Evolutionary conservation across 2,888 invertebrate genomes (phyloP).

Genomic region (Andrena bucephala): DNA sequence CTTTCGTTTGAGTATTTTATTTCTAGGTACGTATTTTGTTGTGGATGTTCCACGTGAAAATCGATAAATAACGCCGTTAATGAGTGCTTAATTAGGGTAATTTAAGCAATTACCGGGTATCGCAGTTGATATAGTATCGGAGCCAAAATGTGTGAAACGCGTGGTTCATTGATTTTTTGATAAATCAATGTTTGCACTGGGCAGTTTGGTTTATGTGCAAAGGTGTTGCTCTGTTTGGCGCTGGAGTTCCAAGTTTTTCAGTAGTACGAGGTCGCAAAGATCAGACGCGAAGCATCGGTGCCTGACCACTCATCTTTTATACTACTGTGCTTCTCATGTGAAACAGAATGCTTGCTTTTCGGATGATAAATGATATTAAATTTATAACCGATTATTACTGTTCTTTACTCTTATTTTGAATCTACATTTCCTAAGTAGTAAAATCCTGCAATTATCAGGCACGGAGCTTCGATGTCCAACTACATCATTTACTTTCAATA

Average conservation of each 20-base stretch:
- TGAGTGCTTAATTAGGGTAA: too few relatives aligned
- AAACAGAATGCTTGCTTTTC: not conserved
- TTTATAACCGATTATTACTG: not conserved
- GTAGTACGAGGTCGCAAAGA: conserved; percentile 2
- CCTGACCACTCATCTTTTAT: not conserved
- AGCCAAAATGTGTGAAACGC: too few relatives aligned
- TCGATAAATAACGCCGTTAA: too few relatives aligned
- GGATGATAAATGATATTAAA: not conserved
- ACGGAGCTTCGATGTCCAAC: too few relatives aligned
- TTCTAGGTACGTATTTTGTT: not conserved
- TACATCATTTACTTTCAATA: too few relatives aligned
- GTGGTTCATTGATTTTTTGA: too few relatives aligned
- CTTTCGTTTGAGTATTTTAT: not conserved
- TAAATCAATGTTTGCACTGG: too few relatives aligned
- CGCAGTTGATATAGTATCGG: too few relatives aligned
- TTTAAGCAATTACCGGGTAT: too few relatives aligned
- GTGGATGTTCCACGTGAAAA: not conserved
- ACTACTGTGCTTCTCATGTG: not conserved
- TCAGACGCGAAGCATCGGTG: not conserved
- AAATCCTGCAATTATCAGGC: not conserved
- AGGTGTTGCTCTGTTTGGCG: too few relatives aligned
- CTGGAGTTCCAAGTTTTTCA: not conserved
- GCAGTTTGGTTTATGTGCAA: too few relatives aligned
- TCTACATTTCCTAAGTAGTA: not conserved
- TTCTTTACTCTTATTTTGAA: not conserved